Conservation (phyloP, 1,140 invertebrate species). For the Oppia nitens region DNA sequence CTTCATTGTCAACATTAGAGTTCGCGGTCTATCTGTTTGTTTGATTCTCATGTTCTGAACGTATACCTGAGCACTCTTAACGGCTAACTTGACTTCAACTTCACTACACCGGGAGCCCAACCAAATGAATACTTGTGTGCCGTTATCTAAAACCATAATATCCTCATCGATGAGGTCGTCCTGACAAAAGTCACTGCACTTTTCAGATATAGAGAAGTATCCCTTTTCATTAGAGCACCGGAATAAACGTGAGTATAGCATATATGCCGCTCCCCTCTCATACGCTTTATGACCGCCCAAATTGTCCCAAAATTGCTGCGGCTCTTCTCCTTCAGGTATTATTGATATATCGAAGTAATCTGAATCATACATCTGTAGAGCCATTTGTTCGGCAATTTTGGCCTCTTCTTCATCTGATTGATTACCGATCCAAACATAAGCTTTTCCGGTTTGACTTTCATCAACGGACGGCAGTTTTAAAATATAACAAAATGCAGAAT, state of each 20-base stretch:
- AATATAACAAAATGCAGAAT: conserved; percentile 34
- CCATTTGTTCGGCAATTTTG: conserved; percentile 74
- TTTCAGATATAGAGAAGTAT: conserved; percentile 96
- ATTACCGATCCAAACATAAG: conserved; percentile 93
- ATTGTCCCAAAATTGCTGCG: conserved; percentile 95
- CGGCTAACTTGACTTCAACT: conserved; percentile 96
- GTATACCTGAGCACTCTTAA: conserved; percentile 97
- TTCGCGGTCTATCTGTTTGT: conserved; percentile 74
- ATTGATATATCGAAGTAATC: conserved; percentile 43
- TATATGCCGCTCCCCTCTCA: conserved; percentile 73
- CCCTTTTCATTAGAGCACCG: conserved; percentile 98
- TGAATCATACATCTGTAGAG: conserved; percentile 79
- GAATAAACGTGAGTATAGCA: conserved; percentile 86
- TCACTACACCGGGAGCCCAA: conserved; percentile 86
- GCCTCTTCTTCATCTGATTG: conserved; percentile 75
- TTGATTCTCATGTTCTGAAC: conserved; percentile 92
- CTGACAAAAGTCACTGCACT: conserved; percentile 99
- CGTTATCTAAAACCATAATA: conserved; percentile 98
- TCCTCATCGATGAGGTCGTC: conserved; percentile 98
- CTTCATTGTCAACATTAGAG: conserved; percentile 89
- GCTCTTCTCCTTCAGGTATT: conserved; percentile 90
- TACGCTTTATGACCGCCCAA: conserved; percentile 83
- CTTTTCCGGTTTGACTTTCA: conserved; percentile 71
- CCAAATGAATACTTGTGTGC: conserved; percentile 95
- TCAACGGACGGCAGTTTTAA: conserved; percentile 28